phyloP scores from a whole-genome alignment of 2,797 vertebrate genomes.

The Uromys caudimaculatus region DNA sequence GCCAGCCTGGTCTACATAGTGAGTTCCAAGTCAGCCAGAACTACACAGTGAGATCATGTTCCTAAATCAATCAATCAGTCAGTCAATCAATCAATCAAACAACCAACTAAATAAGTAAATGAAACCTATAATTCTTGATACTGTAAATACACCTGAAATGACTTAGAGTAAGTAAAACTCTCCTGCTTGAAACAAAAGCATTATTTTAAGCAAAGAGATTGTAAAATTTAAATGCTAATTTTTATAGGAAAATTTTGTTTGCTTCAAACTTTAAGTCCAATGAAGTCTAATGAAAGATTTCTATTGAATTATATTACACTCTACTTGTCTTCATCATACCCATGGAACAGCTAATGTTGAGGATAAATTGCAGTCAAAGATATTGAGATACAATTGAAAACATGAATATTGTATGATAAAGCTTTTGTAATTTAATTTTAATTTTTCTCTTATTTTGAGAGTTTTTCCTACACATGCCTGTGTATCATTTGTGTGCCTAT shows the following conservation, averaged over 20 bases:
- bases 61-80: background rate
- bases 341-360: background rate
- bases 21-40: no score
- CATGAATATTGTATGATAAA: background rate
- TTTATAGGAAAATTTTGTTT: background rate
- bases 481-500: background rate
- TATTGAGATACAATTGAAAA: background rate
- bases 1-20: no score
- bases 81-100: no score
- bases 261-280: background rate
- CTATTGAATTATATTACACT: background rate
- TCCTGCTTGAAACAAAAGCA: background rate
- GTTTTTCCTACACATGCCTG: background rate
- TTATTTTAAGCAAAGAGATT: background rate
- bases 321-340: background rate
- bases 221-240: background rate
- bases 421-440: background rate
- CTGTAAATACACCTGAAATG: fast-evolving
- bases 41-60: background rate
- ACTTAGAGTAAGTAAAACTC: background rate
- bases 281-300: background rate
- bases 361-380: background rate
- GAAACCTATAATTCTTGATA: background rate
- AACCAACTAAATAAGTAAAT: background rate
- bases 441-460: background rate